Base-by-base conservation (phyloP, 2,888 invertebrate genomes). In the Andrena trimmerana region DNA sequence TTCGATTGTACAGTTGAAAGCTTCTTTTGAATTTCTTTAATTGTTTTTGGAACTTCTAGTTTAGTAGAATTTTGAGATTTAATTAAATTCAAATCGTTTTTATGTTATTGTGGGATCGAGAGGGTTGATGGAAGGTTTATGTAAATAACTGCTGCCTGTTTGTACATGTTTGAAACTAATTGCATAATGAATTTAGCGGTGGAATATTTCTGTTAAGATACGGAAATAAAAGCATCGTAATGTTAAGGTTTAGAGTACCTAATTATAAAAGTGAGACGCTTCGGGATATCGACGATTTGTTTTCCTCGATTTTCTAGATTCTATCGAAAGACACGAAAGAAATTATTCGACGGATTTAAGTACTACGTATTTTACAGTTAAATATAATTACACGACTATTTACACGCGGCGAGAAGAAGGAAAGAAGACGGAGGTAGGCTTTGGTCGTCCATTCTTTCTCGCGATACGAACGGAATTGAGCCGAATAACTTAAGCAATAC, bases 401-500 rank as follows among this genome's bases (percentile, higher is more conserved):
- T 82, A 83, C 83, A 83, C 1, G 50, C 54, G 27, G 16, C 59
- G 8, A 52, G 29, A 13, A 20, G 57, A 29, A 36, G n/a, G 24
- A 36, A 67, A n/a, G 63, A 42, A 20, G 27, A 54, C 7, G n/a
- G 29, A 36, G 57, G 2, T n/a, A 24, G 20, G 1, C 57, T 24
- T 72, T 27, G 36, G 29, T 20, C 72, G n/a, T 33, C 10, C 33
- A 24, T 67, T 27, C 63, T 3, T 48, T 31, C 20, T 33, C 65
- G 52, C 27, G 24, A 50, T 8, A 5, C 13, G 31, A 29, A 16
- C 8, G 29, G 50, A 31, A 20, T 57, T 5, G 33, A 57, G 59
- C 33, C 13, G 50, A 83, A 77, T 83, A 83, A 83, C 20, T 82
- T 83, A 83, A 50, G 27, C 48, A 16, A 31, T 76, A 71, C 16